Evolutionary conservation across 2,888 invertebrate genomes (phyloP).

Genomic region (Mactromeris polynyma): DNA sequence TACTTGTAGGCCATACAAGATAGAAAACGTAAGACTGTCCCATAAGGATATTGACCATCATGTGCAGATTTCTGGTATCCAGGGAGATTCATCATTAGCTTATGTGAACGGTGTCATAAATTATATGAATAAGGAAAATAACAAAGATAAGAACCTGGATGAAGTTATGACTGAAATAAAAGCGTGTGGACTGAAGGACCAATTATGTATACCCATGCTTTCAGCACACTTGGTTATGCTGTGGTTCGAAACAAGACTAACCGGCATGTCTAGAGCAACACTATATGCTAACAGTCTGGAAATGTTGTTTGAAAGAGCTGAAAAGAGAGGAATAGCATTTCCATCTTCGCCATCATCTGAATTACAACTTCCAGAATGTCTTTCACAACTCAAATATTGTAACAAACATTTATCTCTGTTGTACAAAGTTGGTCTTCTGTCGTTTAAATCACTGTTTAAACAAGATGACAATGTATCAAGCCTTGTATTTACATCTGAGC

Average conservation of each 20-base stretch:
- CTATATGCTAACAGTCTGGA: background rate
- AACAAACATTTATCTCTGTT: background rate
- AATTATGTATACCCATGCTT: background rate
- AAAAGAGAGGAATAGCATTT: background rate
- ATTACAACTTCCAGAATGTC: background rate
- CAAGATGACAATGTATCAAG: background rate
- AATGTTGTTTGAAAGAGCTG: background rate
- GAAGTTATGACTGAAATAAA: background rate
- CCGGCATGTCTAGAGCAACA: background rate
- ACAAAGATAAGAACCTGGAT: background rate
- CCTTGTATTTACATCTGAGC: background rate
- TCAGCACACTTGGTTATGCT: background rate
- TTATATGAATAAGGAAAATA: background rate
- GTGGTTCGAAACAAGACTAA: background rate
- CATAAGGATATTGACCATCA: background rate
- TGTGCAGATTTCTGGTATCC: background rate
- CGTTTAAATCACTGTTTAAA: background rate
- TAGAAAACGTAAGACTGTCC: background rate
- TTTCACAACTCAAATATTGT: background rate
- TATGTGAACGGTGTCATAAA: background rate
- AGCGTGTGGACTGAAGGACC: background rate
- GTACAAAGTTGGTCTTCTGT: background rate
- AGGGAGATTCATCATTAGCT: background rate
- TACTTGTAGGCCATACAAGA: background rate
- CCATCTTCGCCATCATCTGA: background rate